These are phyloP conservation scores for Alligator sinensis DNA, from an alignment of 2,113 vertebrate genomes.

Conservation along the genomic window DNA sequence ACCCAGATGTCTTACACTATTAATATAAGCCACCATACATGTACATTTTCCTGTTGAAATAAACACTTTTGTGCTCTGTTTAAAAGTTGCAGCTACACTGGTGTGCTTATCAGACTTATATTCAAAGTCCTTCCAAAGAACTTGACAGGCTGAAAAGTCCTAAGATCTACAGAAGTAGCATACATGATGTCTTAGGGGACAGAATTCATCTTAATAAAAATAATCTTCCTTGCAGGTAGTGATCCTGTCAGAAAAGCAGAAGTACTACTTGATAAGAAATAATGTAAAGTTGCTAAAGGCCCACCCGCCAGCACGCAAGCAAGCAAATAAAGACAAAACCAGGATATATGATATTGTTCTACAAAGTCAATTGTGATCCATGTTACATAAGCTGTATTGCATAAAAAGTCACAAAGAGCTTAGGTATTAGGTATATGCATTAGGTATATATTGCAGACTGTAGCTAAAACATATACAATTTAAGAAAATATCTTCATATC, in stretches of 20 bases:
- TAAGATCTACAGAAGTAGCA: constrained; percentile 3
- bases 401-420: not conserved
- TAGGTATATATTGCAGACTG: accelerated
- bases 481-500: not conserved
- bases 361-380: not conserved
- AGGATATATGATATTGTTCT: accelerated
- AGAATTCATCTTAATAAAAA: constrained; percentile 15
- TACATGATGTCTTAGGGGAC: not conserved
- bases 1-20: not conserved
- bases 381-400: accelerated
- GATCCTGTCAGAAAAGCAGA: not conserved
- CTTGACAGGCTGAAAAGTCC: not conserved
- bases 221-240: not conserved
- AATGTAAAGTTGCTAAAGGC: not conserved
- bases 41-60: constrained; percentile 31
- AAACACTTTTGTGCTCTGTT: not conserved
- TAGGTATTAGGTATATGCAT: not conserved
- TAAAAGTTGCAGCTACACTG: not conserved
- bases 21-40: not conserved
- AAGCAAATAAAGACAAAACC: not conserved
- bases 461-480: not conserved
- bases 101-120: constrained; percentile 42
- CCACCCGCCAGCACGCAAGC: not conserved
- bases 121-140: constrained; percentile 34
- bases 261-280: not conserved